A percentile compares a stretch with the other conserved stretches of the same genome.
Evolutionary conservation across 2,888 invertebrate species (phyloP).

Genomic region (Sinotaia quadrata): DNA sequence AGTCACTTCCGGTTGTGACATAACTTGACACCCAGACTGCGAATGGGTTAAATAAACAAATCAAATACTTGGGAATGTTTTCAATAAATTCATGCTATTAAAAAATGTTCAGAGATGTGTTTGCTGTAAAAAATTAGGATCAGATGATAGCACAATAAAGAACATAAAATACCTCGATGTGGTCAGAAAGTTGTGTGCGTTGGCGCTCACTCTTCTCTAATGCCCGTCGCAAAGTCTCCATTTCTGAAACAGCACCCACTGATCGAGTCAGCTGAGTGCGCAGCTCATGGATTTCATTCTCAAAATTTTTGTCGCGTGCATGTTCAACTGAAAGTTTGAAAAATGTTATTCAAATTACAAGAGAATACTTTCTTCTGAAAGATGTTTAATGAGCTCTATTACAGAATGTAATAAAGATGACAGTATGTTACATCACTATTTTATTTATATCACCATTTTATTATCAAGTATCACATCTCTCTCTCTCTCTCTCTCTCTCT

Average conservation of each 20-base stretch:
- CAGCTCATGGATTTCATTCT: conserved; percentile 62
- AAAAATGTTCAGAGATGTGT: background rate
- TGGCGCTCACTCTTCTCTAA: conserved; percentile 68
- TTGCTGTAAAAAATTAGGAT: background rate
- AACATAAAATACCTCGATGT: conserved; percentile 69
- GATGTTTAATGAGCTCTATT: too few relatives aligned
- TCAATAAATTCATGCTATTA: background rate
- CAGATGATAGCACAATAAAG: too few relatives aligned
- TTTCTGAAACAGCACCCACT: conserved; percentile 58
- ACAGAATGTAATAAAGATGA: too few relatives aligned
- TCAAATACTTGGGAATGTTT: background rate
- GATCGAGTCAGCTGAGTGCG: conserved; percentile 59
- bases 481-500: too few relatives aligned
- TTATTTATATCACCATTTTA: too few relatives aligned
- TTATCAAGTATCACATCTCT: too few relatives aligned
- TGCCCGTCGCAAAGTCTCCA: conserved; percentile 56
- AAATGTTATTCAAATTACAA: too few relatives aligned
- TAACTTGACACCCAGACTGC: too few relatives aligned
- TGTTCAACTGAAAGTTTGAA: conserved; percentile 32
- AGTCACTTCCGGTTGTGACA: too few relatives aligned
- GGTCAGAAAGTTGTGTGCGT: conserved; percentile 67
- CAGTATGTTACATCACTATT: too few relatives aligned
- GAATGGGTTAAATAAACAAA: background rate
- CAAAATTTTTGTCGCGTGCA: conserved; percentile 40
- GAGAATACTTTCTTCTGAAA: too few relatives aligned